A percentile compares a stretch with the other conserved stretches of the same genome.
Conservation (phyloP, 2,113 vertebrate species). For the Myotis davidii region DNA sequence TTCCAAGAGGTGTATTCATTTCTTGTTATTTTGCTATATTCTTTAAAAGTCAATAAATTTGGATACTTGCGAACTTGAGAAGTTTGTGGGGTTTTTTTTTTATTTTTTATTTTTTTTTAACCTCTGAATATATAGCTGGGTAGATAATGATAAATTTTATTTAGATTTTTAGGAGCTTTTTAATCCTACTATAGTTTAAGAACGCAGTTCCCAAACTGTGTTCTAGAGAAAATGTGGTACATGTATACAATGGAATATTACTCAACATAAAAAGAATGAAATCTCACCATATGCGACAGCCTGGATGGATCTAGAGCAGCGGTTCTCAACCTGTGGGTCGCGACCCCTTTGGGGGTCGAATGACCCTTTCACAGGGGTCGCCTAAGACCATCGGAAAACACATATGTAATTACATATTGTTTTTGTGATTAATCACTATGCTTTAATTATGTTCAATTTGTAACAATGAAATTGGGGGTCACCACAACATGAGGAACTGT, state of each 20-base stretch:
- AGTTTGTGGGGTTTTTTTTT: too few species aligned
- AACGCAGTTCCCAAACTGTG: not conserved
- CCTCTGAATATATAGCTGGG: not conserved
- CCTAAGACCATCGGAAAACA: too few species aligned
- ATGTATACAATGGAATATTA: not conserved
- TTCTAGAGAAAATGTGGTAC: not conserved
- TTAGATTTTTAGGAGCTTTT: not conserved
- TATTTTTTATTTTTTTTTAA: not conserved
- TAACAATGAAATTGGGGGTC: too few species aligned
- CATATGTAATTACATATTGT: too few species aligned
- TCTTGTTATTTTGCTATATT: not conserved
- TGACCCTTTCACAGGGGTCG: too few species aligned
- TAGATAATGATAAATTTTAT: not conserved
- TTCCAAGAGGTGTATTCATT: not conserved
- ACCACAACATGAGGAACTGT: too few species aligned
- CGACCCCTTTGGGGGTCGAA: too few species aligned
- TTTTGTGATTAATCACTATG: too few species aligned
- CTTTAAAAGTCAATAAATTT: slow-evolving; percentile 1
- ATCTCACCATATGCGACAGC: not conserved
- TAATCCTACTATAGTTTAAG: not conserved
- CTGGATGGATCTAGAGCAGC: not conserved
- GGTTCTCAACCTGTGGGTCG: too few species aligned
- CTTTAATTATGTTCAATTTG: too few species aligned
- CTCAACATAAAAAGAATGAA: not conserved
- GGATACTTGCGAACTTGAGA: slow-evolving; percentile 18